Evolutionary conservation across 2,113 vertebrate species (phyloP).

Genomic region (Chaetodon trifascialis): DNA sequence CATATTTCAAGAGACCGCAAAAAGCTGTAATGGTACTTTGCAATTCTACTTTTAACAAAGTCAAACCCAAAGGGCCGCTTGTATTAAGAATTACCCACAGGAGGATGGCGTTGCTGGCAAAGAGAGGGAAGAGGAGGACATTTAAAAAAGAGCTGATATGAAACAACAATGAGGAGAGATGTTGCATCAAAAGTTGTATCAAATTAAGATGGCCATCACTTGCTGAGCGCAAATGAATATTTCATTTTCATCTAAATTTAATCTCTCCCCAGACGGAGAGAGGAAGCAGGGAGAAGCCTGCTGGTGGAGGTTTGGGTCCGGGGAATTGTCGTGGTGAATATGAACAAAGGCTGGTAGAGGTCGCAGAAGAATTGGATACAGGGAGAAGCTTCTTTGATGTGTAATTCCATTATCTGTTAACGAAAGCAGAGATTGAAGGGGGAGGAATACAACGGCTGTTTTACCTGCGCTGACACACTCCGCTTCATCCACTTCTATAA

Average conservation of each 20-base stretch:
- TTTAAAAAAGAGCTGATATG: slow-evolving; percentile 37
- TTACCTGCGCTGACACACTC: slow-evolving; percentile 57
- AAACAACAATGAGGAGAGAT: slow-evolving; percentile 62
- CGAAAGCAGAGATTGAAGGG: slow-evolving; percentile 67
- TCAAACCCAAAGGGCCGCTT: slow-evolving; percentile 46
- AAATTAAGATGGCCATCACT: slow-evolving; percentile 78
- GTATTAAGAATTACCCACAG: slow-evolving; percentile 55
- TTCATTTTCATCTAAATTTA: slow-evolving; percentile 83
- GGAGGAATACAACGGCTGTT: slow-evolving; percentile 59
- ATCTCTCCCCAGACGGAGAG: slow-evolving; percentile 66
- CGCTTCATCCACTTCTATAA: slow-evolving; percentile 60
- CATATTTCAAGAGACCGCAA: slow-evolving; percentile 56
- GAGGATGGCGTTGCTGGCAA: slow-evolving; percentile 26
- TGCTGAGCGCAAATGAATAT: slow-evolving; percentile 78
- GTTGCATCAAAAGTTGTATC: slow-evolving; percentile 63
- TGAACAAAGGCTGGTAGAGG: slow-evolving; percentile 79
- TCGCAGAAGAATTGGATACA: slow-evolving; percentile 71
- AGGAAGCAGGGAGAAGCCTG: slow-evolving; percentile 58
- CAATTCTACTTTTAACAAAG: slow-evolving; percentile 63
- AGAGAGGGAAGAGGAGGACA: slow-evolving; percentile 11
- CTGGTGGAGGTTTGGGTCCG: slow-evolving; percentile 45
- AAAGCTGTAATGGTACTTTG: slow-evolving; percentile 59
- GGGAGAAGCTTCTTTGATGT: slow-evolving; percentile 68
- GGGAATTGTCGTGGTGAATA: slow-evolving; percentile 73
- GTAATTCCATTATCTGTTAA: slow-evolving; percentile 74